These are phyloP conservation scores for Idaea dimidiata DNA, from an alignment of 2,888 invertebrate species.

Conservation along the genomic window DNA sequence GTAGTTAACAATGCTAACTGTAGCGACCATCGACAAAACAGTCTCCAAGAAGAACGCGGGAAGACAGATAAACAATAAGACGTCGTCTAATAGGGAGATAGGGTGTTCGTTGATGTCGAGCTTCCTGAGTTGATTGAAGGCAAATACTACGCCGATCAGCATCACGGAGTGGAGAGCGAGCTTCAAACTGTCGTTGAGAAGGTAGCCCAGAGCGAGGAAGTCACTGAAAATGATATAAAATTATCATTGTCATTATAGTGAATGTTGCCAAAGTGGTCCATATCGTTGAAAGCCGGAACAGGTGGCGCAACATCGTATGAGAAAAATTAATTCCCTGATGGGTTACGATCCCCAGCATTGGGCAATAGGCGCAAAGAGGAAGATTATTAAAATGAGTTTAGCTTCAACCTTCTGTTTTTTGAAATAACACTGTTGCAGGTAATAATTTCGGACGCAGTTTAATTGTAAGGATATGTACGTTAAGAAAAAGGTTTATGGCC, in stretches of 20 bases:
- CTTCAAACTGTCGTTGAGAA: slow-evolving; percentile 76
- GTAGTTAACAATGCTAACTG: slow-evolving; percentile 74
- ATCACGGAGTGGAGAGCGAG: slow-evolving; percentile 78
- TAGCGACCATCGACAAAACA: slow-evolving; percentile 85
- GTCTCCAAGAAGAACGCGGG: slow-evolving; percentile 87
- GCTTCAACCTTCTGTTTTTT: too few relatives aligned
- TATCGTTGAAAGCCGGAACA: too few relatives aligned
- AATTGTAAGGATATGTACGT: too few relatives aligned
- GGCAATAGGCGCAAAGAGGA: too few relatives aligned
- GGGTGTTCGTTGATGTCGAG: slow-evolving; percentile 84
- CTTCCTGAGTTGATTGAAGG: slow-evolving; percentile 83
- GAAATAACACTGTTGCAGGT: too few relatives aligned
- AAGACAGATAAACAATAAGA: slow-evolving; percentile 85
- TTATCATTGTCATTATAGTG: background rate
- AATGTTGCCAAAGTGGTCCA: too few relatives aligned
- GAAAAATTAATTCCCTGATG: too few relatives aligned
- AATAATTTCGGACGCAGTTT: too few relatives aligned
- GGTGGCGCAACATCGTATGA: too few relatives aligned
- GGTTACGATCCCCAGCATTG: too few relatives aligned
- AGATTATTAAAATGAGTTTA: too few relatives aligned
- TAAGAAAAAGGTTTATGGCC: too few relatives aligned
- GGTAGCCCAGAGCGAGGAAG: slow-evolving; percentile 69
- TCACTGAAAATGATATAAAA: slow-evolving; percentile 54
- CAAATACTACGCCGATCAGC: slow-evolving; percentile 80
- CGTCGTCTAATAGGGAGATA: slow-evolving; percentile 84